A percentile compares a stretch with the other conserved stretches of the same genome.
These are phyloP conservation scores for Clepsis dumicolana DNA, from an alignment of 2,888 invertebrate genomes.

Conservation along the genomic window DNA sequence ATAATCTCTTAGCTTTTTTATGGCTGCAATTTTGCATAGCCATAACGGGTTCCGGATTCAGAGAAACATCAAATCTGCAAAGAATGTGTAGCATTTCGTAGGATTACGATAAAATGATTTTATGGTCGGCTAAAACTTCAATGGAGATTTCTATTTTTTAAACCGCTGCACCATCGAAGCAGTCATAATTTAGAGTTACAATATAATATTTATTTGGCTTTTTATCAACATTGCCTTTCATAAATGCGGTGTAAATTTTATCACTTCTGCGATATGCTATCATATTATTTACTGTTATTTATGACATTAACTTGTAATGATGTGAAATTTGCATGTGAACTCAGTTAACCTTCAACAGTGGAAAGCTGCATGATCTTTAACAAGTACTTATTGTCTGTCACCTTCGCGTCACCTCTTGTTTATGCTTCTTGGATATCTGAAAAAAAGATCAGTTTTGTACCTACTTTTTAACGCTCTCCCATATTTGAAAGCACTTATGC, in stretches of 20 bases:
- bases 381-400: neutral
- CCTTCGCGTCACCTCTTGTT: neutral
- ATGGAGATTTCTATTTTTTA: neutral
- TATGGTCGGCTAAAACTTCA: neutral
- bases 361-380: neutral
- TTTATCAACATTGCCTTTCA: conserved; percentile 22
- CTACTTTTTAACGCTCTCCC: neutral
- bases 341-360: conserved; percentile 9
- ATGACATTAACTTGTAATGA: conserved; percentile 10
- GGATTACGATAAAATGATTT: neutral
- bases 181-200: neutral
- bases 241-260: conserved; percentile 21
- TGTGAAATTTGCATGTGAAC: conserved; percentile 25
- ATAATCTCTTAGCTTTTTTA: conserved; percentile 46
- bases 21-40: conserved; percentile 26
- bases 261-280: conserved; percentile 15
- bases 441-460: neutral
- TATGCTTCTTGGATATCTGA: neutral
- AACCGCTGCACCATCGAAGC: neutral
- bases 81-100: conserved; percentile 2
- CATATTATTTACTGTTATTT: conserved; percentile 19
- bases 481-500: conserved; percentile 29
- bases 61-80: conserved; percentile 12
- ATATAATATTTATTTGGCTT: neutral
- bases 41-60: conserved; percentile 30